Evolutionary conservation across 2,113 vertebrate genomes (phyloP).

Genomic region (Chaetops frenatus): DNA sequence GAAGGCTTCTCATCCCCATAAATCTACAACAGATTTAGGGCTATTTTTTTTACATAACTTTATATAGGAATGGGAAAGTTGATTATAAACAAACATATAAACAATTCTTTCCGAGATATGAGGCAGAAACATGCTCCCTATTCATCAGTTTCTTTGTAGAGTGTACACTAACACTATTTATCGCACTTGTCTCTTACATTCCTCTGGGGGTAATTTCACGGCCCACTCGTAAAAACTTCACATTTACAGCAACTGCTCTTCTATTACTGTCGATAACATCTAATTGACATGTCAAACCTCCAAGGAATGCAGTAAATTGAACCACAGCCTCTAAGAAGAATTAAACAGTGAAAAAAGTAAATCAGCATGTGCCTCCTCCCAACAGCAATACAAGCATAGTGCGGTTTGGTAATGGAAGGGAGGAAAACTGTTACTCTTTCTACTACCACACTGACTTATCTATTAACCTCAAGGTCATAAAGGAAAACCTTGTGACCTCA

Average conservation of each 20-base stretch:
- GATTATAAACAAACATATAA: constrained; percentile 61
- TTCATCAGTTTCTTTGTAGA: constrained; percentile 57
- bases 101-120: constrained; percentile 33
- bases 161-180: constrained; percentile 46
- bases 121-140: constrained; percentile 30
- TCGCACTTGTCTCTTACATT: constrained; percentile 7
- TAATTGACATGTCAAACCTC: constrained; percentile 74
- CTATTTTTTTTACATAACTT: constrained; percentile 45
- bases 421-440: constrained; percentile 14
- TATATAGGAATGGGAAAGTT: constrained; percentile 41
- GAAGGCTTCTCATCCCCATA: neutral
- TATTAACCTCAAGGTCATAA: constrained; percentile 21
- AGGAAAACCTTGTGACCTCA: neutral
- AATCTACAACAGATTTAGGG: neutral
- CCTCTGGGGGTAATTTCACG: constrained; percentile 65
- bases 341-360: constrained; percentile 63
- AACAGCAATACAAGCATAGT: neutral
- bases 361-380: constrained; percentile 27
- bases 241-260: constrained; percentile 68
- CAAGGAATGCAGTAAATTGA: constrained; percentile 69
- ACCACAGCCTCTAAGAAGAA: constrained; percentile 58
- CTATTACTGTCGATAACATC: constrained; percentile 73
- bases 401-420: constrained; percentile 3
- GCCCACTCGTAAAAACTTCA: constrained; percentile 70
- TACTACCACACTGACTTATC: neutral